These are phyloP conservation scores for Danio choprae DNA, from an alignment of 2,797 vertebrate genomes.

Conservation along the genomic window DNA sequence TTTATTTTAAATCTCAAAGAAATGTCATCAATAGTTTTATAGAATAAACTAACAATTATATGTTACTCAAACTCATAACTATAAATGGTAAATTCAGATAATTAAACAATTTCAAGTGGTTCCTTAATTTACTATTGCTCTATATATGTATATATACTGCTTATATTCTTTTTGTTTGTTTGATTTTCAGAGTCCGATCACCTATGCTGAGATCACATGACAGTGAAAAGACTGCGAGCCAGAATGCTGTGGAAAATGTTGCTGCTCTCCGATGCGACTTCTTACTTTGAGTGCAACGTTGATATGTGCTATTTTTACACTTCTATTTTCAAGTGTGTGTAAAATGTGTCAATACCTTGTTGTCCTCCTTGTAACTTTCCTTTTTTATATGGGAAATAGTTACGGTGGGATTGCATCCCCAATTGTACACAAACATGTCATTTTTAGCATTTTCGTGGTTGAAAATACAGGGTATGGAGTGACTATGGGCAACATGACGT, in stretches of 20 bases:
- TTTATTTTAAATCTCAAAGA: too few relatives aligned
- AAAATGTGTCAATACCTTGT: not conserved
- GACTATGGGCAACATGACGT: conserved; percentile 30
- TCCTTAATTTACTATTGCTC: too few relatives aligned
- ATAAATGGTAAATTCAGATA: too few relatives aligned
- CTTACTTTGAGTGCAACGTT: conserved; percentile 26
- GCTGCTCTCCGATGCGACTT: conserved; percentile 46
- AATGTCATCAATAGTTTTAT: too few relatives aligned
- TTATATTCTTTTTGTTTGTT: not conserved
- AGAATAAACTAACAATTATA: too few relatives aligned
- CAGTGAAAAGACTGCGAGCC: conserved; percentile 68
- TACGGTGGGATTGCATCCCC: conserved; percentile 22
- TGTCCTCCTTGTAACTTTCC: conserved; percentile 15
- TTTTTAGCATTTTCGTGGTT: conserved; percentile 17
- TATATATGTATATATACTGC: too few relatives aligned
- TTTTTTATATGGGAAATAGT: conserved; percentile 18
- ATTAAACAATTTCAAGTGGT: too few relatives aligned
- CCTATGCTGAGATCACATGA: conserved; percentile 95
- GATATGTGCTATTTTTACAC: conserved; percentile 41
- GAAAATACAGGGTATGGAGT: conserved; percentile 24
- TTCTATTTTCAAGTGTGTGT: conserved; percentile 27
- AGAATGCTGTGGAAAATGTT: conserved; percentile 19
- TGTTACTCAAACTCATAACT: too few relatives aligned
- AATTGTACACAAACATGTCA: conserved; percentile 56
- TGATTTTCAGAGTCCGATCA: conserved; percentile 84